phyloP scores from a whole-genome alignment of 2,113 vertebrate species.

The Physeter macrocephalus region DNA sequence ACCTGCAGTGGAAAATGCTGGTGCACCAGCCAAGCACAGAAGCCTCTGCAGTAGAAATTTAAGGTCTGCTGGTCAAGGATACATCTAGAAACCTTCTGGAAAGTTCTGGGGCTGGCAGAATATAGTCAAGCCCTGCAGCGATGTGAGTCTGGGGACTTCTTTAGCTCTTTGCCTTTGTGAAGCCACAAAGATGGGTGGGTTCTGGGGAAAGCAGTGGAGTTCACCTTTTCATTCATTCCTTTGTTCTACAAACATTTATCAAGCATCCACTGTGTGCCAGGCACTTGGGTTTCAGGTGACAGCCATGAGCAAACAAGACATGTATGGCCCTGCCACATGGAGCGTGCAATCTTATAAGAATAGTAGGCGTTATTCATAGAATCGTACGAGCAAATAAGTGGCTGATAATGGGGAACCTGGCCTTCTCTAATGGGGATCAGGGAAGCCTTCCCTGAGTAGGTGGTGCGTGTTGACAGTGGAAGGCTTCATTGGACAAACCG shows the following conservation, averaged over 20 bases:
- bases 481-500: background rate
- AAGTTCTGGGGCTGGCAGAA: background rate
- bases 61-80: background rate
- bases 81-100: background rate
- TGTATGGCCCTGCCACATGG: background rate
- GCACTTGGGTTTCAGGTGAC: background rate
- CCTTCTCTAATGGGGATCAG: background rate
- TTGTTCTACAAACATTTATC: background rate
- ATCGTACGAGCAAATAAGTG: background rate
- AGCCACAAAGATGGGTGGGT: background rate
- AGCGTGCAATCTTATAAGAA: background rate
- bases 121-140: background rate
- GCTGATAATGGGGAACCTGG: background rate
- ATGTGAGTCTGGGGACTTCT: background rate
- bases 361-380: background rate
- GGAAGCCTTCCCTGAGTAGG: background rate
- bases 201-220: background rate
- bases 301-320: background rate
- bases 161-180: background rate
- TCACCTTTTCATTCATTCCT: background rate
- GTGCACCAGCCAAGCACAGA: background rate
- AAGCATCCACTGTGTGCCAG: background rate
- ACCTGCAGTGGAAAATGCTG: background rate
- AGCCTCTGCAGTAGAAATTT: background rate
- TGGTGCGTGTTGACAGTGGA: too few species aligned